phyloP scores from a whole-genome alignment of 2,113 vertebrate genomes.

The Girardinichthys multiradiatus region DNA sequence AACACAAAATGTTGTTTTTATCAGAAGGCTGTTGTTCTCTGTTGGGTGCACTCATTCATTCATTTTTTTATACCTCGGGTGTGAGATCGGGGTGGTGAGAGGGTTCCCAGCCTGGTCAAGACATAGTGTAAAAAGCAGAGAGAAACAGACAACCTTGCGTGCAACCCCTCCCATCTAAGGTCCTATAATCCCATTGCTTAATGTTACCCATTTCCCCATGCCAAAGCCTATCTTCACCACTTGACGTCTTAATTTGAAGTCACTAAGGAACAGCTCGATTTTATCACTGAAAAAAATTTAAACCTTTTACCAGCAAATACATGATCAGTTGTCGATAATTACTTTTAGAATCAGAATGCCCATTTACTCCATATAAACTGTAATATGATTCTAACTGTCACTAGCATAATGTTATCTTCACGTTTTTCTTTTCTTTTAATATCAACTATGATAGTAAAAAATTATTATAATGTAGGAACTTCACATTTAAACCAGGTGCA shows the following conservation, averaged over 20 bases:
- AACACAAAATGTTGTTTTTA: background rate
- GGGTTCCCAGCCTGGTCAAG: background rate
- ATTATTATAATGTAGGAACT: no score
- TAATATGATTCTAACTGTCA: background rate
- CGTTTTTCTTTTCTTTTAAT: background rate
- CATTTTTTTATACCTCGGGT: background rate
- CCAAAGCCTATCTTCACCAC: background rate
- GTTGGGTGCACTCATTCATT: background rate
- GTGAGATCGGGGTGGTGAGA: background rate
- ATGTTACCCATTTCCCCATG: background rate
- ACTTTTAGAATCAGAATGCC: background rate
- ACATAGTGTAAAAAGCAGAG: no score
- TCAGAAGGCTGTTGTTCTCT: background rate
- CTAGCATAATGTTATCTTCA: background rate
- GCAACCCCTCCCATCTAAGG: background rate
- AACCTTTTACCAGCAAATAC: background rate
- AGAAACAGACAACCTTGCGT: no score
- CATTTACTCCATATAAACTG: background rate
- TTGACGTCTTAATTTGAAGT: no score
- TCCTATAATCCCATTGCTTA: background rate
- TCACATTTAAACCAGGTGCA: no score
- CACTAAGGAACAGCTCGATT: no score
- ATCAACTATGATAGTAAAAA: background rate
- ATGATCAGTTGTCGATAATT: background rate
- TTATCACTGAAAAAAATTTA: background rate